These are phyloP conservation scores for Baccha elongata DNA, from an alignment of 2,888 invertebrate genomes.

Conservation along the genomic window DNA sequence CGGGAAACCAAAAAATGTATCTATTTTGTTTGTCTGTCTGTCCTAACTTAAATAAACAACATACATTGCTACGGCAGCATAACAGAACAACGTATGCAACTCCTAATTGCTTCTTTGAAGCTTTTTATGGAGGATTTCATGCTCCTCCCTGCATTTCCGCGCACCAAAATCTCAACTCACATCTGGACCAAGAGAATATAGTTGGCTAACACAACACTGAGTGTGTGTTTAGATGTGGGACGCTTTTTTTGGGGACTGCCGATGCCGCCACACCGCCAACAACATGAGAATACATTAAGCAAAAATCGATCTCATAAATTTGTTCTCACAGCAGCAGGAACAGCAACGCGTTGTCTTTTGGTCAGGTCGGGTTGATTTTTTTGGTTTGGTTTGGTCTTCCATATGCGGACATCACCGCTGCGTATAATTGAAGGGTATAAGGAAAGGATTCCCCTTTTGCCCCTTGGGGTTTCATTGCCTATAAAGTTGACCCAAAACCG, in stretches of 20 bases:
- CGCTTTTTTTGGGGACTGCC: slow-evolving; percentile 51
- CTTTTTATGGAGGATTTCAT: slow-evolving; percentile 58
- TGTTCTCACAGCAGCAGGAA: slow-evolving; percentile 77
- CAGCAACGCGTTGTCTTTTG: slow-evolving; percentile 64
- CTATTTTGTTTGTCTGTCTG: slow-evolving; percentile 59
- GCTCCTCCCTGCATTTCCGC: not conserved
- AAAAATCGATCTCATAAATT: slow-evolving; percentile 82
- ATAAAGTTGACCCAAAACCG: slow-evolving; percentile 57
- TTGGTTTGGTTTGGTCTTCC: slow-evolving; percentile 40
- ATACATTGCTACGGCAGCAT: slow-evolving; percentile 6
- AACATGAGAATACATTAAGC: slow-evolving; percentile 82
- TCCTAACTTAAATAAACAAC: slow-evolving; percentile 56
- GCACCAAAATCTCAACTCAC: slow-evolving; percentile 13
- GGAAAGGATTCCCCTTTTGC: slow-evolving; percentile 39
- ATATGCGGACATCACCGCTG: slow-evolving; percentile 61
- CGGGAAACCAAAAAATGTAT: slow-evolving; percentile 63
- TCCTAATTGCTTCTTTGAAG: slow-evolving; percentile 81
- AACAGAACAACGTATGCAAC: slow-evolving; percentile 82
- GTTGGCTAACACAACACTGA: slow-evolving; percentile 2
- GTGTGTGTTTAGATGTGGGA: slow-evolving; percentile 57
- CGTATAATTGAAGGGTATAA: slow-evolving; percentile 67
- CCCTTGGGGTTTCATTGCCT: not conserved
- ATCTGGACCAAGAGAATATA: slow-evolving; percentile 41
- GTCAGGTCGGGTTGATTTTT: slow-evolving; percentile 38
- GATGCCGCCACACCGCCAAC: slow-evolving; percentile 59